Evolutionary conservation across 1,140 invertebrate genomes (phyloP).

Genomic region (Palaemon carinicauda): DNA sequence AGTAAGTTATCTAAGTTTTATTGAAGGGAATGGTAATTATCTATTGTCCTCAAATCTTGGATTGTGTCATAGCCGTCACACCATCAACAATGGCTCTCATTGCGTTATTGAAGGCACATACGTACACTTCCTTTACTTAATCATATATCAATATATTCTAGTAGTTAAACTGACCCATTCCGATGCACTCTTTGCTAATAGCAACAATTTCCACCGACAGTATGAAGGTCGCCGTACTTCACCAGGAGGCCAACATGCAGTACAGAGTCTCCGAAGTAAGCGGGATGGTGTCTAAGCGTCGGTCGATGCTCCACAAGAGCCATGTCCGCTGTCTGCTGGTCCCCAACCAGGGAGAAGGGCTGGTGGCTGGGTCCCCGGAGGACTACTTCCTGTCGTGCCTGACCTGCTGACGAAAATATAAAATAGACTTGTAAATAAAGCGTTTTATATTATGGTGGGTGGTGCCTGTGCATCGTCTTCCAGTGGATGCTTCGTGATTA

Average conservation of each 20-base stretch:
- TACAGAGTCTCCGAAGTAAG: conserved; percentile 46
- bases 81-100: no score
- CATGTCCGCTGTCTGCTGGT: conserved; percentile 51
- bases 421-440: neutral
- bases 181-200: neutral
- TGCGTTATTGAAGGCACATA: no score
- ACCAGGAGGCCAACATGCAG: neutral
- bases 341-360: conserved; percentile 39
- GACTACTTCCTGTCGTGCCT: conserved; percentile 48
- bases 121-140: no score
- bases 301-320: conserved; percentile 52
- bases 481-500: neutral
- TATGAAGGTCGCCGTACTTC: conserved; percentile 31
- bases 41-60: no score
- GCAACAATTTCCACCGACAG: neutral
- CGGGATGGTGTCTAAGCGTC: conserved; percentile 45
- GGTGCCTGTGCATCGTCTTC: neutral
- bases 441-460: neutral
- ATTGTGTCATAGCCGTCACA: no score
- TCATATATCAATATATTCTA: no score
- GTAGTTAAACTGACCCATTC: neutral
- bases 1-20: no score
- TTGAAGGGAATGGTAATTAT: no score
- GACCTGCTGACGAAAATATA: conserved; percentile 19
- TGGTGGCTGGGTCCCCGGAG: conserved; percentile 28